Percentiles rank a stretch among this genome's conserved stretches.
Evolutionary conservation across 2,888 invertebrate species (phyloP).

Genomic region (Cantharis nigra): DNA sequence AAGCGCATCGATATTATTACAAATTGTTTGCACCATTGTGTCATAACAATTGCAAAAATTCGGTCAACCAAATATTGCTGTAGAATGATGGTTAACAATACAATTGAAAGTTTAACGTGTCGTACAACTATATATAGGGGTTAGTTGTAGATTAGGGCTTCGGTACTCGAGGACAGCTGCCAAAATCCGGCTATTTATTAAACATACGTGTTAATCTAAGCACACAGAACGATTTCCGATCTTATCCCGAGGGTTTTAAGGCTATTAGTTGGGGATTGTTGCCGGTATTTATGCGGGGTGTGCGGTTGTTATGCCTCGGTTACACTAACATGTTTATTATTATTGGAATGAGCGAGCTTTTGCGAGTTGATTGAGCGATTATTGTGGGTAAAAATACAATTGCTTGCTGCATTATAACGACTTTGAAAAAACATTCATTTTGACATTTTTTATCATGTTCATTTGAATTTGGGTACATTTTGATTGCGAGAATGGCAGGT

Average conservation of each 20-base stretch:
- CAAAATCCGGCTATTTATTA: constrained; percentile 58
- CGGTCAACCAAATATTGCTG: constrained; percentile 31
- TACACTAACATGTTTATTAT: constrained; percentile 54
- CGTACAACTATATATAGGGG: constrained; percentile 31
- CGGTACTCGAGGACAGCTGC: constrained; percentile 54
- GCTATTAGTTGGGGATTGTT: constrained; percentile 43
- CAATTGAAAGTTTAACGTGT: constrained; percentile 6
- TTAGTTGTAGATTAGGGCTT: constrained; percentile 36
- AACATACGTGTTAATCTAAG: constrained; percentile 59
- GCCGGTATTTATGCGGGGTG: constrained; percentile 48
- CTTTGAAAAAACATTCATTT: constrained; percentile 5
- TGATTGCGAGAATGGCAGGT: background rate
- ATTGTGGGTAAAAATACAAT: constrained; percentile 43
- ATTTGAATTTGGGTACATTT: background rate
- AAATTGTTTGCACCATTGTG: constrained; percentile 57
- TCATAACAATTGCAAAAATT: constrained; percentile 51
- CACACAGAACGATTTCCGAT: constrained; percentile 27
- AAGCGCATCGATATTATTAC: constrained; percentile 59
- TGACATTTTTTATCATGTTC: constrained; percentile 2
- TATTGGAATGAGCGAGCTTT: constrained; percentile 48
- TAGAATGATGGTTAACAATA: constrained; percentile 4
- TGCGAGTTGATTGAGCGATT: constrained; percentile 53
- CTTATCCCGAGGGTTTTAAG: constrained; percentile 32
- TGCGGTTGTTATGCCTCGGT: constrained; percentile 40
- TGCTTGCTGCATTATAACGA: constrained; percentile 6